A percentile compares a stretch with the other conserved stretches of the same genome.
Evolutionary conservation across 2,797 vertebrate genomes (phyloP).

Genomic region (Centropyge bicolor): DNA sequence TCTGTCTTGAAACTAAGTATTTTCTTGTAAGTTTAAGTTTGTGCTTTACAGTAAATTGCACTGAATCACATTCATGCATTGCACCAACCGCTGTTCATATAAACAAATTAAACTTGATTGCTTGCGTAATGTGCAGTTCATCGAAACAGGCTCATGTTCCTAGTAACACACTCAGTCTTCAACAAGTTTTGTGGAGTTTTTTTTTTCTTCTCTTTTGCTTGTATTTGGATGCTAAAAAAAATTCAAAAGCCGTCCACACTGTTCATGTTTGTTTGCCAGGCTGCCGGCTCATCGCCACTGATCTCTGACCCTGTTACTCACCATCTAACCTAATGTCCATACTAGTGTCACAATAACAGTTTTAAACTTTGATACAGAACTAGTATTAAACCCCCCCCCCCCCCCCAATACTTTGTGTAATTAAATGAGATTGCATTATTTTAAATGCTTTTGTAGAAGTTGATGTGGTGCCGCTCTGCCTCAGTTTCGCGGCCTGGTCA

Average conservation of each 20-base stretch:
- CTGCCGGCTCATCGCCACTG: constrained; percentile 4
- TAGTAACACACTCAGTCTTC: background rate
- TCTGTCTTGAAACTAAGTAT: background rate
- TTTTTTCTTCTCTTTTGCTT: background rate
- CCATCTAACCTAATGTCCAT: constrained; percentile 24
- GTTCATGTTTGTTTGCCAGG: constrained; percentile 25
- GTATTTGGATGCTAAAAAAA: too few species aligned
- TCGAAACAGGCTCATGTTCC: background rate
- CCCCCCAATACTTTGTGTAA: too few species aligned
- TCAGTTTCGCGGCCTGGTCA: constrained; percentile 19
- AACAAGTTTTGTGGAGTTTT: background rate
- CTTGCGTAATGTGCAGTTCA: background rate
- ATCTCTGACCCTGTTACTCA: constrained; percentile 46
- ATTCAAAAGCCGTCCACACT: background rate
- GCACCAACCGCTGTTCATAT: background rate
- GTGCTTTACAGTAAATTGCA: too few species aligned
- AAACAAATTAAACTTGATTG: background rate
- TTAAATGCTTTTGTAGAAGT: background rate
- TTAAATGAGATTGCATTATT: too few species aligned
- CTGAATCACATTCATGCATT: constrained; percentile 10
- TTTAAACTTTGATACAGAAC: too few species aligned
- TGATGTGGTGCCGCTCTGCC: constrained; percentile 14
- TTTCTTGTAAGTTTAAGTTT: background rate
- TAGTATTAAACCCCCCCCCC: too few species aligned
- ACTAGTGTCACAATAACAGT: too few species aligned